Evolutionary conservation across 2,888 invertebrate species (phyloP).

Genomic region (Dryomyza anilis): DNA sequence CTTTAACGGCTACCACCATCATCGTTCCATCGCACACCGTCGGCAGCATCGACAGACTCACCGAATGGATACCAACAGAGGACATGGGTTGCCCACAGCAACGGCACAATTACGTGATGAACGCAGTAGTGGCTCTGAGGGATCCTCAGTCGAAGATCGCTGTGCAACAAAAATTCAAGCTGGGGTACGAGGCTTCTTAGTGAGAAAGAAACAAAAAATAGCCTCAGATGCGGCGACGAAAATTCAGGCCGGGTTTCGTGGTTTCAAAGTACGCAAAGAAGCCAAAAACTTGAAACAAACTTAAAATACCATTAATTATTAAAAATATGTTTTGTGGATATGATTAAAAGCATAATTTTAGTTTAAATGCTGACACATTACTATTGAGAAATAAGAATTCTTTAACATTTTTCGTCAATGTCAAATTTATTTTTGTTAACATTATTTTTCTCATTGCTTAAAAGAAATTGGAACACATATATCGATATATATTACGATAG

Average conservation of each 20-base stretch:
- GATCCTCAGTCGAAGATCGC: slow-evolving; percentile 49
- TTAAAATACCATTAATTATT: too few species aligned
- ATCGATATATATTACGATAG: too few species aligned
- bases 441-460: too few species aligned
- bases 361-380: too few species aligned
- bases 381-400: too few species aligned
- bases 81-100: slow-evolving; percentile 9
- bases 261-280: slow-evolving; percentile 60
- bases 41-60: slow-evolving; percentile 38
- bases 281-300: slow-evolving; percentile 52
- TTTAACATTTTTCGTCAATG: too few species aligned
- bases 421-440: too few species aligned
- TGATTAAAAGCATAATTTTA: too few species aligned
- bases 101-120: slow-evolving; percentile 33
- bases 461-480: too few species aligned
- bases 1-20: slow-evolving; percentile 30
- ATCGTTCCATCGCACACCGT: slow-evolving; percentile 27
- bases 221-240: slow-evolving; percentile 60
- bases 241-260: slow-evolving; percentile 62
- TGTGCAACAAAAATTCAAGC: slow-evolving; percentile 60
- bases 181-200: slow-evolving; percentile 57
- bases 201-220: slow-evolving; percentile 57
- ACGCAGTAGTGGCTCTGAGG: slow-evolving; percentile 32
- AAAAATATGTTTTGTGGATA: too few species aligned
- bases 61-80: slow-evolving; percentile 28